phyloP scores from a whole-genome alignment of 2,797 vertebrate genomes.

The Sphaeramia orbicularis region DNA sequence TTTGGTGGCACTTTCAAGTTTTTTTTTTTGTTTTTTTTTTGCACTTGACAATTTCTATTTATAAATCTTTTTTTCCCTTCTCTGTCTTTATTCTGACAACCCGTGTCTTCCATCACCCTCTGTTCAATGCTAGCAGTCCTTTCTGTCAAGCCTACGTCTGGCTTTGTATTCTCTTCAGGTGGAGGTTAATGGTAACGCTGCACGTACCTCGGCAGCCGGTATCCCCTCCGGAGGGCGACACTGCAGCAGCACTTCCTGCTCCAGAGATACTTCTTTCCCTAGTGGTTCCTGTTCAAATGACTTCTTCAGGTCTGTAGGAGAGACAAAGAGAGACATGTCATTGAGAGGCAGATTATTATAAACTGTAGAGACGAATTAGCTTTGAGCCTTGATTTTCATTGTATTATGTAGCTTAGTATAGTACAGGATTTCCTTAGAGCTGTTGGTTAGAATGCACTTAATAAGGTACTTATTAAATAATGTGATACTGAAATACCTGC shows the following conservation, averaged over 20 bases:
- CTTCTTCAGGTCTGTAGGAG: constrained; percentile 91
- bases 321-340: constrained; percentile 24
- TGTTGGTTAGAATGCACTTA: too few relatives aligned
- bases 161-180: constrained; percentile 28
- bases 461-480: too few relatives aligned
- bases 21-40: neutral
- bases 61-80: constrained; percentile 7
- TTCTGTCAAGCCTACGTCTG: constrained; percentile 12
- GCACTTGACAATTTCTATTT: constrained; percentile 41
- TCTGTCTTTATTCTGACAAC: constrained; percentile 29
- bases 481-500: too few relatives aligned
- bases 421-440: too few relatives aligned
- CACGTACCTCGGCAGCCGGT: constrained; percentile 91
- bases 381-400: too few relatives aligned
- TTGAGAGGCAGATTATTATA: neutral
- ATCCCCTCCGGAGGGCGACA: constrained; percentile 97
- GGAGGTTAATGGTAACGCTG: constrained; percentile 18
- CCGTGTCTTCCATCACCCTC: constrained; percentile 8
- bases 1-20: constrained; percentile 32
- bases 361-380: neutral
- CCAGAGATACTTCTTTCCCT: constrained; percentile 95
- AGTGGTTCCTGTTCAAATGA: constrained; percentile 96
- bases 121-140: constrained; percentile 3
- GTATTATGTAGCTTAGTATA: too few relatives aligned
- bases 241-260: constrained; percentile 96